Base-by-base conservation (phyloP, 2,888 invertebrate species). In the Megastigmus dorsalis region DNA sequence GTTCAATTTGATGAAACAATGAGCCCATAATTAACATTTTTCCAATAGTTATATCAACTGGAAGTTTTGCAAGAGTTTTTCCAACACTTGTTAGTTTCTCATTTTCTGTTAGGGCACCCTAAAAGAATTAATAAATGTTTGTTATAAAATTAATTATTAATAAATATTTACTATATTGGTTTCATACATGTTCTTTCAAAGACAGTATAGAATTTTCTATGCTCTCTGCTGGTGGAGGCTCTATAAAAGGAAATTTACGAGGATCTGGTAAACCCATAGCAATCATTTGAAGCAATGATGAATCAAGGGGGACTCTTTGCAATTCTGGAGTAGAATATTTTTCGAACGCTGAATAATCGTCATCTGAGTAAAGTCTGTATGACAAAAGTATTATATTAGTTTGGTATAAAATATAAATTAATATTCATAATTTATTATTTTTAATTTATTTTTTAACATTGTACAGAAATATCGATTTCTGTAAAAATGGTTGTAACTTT, bases 11-110 rank as follows among this genome's bases (percentile, higher is more conserved):
- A 76, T 95, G 92, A 76, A 97, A 97, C 6, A 97, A 92, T 0
- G 95, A 95, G 0, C 97, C 97, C 90, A 97, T 92, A 23, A 98
- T 94, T 41, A 99, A 89, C 92, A 99, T 97, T 90, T 99, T 99
- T 0, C 98, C 98, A 67, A 99, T 92, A 0, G 94, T 92, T 66
- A 99, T 94, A 85, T 99, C 98, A 0, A 99, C 97, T 0, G 99
- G 99, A 18, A 99, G 89, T 85, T 93, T 93, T 3, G 97, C 92
- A 68, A 99, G 88, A 67, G 97, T 94, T 83, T 93, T 92, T 0
- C 98, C 99, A 65, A 98, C 90, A 0, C 94, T 91, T 0, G 98
- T 98, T 33, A 98, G 89, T 81, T 93, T 93, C 86, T 97, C 95
- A 79, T 94, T 93, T 2, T 93, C 90, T 0, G 92, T 92, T 33